Conservation (phyloP, 2,113 vertebrate genomes). For the Motacilla alba region DNA sequence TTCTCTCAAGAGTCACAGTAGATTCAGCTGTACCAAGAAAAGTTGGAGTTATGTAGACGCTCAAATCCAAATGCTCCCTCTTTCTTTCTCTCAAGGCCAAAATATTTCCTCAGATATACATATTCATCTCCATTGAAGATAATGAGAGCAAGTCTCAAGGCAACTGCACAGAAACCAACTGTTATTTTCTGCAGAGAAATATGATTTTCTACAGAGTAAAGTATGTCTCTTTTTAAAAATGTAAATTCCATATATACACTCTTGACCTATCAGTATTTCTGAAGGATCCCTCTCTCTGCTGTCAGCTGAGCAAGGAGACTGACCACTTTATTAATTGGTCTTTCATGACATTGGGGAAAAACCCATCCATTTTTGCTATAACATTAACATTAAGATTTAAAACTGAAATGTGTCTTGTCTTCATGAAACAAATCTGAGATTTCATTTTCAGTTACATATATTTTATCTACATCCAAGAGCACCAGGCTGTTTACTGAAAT, state of each 20-base stretch:
- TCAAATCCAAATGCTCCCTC: neutral
- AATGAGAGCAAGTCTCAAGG: neutral
- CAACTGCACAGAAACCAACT: neutral
- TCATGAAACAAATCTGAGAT: neutral
- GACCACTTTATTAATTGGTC: neutral
- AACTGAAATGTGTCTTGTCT: neutral
- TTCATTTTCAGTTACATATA: neutral
- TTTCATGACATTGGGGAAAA: neutral
- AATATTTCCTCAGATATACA: neutral
- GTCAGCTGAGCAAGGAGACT: neutral
- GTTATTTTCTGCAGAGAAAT: slow-evolving; percentile 16
- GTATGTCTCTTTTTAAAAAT: neutral
- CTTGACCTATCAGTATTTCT: neutral
- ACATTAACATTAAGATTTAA: neutral
- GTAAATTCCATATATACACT: neutral
- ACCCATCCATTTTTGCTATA: neutral
- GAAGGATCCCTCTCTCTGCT: neutral
- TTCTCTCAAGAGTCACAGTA: neutral
- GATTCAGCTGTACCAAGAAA: neutral
- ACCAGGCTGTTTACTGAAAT: slow-evolving; percentile 22
- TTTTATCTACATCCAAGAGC: neutral
- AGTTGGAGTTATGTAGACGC: neutral
- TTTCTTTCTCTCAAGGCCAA: neutral
- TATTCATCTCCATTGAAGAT: neutral
- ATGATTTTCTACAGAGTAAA: neutral